These are phyloP conservation scores for Acyrthosiphon pisum DNA, from an alignment of 1,140 invertebrate species.

Conservation along the genomic window DNA sequence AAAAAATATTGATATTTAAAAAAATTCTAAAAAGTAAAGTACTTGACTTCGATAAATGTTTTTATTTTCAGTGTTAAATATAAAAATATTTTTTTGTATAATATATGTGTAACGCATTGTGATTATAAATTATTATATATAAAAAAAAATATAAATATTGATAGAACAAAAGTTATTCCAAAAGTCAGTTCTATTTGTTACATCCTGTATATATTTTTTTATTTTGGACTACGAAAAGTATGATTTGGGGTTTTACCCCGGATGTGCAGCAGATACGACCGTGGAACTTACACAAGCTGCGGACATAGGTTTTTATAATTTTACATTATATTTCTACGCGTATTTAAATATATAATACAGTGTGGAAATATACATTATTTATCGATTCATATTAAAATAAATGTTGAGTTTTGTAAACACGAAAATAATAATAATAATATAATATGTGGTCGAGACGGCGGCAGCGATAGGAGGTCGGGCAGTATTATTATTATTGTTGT, in stretches of 20 bases:
- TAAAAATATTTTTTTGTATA: too few relatives aligned
- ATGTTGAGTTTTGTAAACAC: not conserved
- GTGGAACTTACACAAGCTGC: not conserved
- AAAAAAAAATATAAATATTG: too few relatives aligned
- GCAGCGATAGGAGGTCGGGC: conserved; percentile 16
- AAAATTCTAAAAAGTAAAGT: too few relatives aligned
- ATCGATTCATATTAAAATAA: not conserved
- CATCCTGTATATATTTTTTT: too few relatives aligned
- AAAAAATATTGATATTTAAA: too few relatives aligned
- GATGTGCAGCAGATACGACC: not conserved
- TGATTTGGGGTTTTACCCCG: not conserved
- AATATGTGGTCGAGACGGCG: not conserved
- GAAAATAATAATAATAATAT: not conserved
- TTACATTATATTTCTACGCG: not conserved
- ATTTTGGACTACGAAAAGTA: not conserved
- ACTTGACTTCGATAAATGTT: too few relatives aligned
- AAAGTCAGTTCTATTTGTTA: too few relatives aligned
- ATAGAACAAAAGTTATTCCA: too few relatives aligned
- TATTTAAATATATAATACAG: not conserved
- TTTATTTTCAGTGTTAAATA: too few relatives aligned
- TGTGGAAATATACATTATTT: not conserved
- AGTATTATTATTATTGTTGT: conserved; percentile 32
- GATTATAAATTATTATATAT: too few relatives aligned
- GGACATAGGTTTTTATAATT: not conserved
- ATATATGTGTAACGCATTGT: too few relatives aligned